phyloP scores from a whole-genome alignment of 2,113 vertebrate genomes.

The Leptodactylus fuscus region DNA sequence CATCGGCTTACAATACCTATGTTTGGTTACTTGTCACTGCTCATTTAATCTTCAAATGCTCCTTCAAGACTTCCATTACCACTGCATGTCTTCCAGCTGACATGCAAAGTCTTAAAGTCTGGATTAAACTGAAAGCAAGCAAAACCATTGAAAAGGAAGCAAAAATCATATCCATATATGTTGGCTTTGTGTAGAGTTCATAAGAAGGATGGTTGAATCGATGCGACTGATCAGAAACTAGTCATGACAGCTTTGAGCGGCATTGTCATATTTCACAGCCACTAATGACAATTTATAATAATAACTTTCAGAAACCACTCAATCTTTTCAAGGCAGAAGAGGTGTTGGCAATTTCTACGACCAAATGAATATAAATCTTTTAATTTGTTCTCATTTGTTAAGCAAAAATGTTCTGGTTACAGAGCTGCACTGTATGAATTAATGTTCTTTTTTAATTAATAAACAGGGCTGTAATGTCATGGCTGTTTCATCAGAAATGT shows the following conservation, averaged over 20 bases:
- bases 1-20: too few species aligned
- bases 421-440: not conserved
- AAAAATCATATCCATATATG: not conserved
- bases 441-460: constrained; percentile 17
- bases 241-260: not conserved
- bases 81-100: too few species aligned
- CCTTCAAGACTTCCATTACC: too few species aligned
- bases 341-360: not conserved
- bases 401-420: constrained; percentile 23
- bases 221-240: not conserved
- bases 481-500: constrained; percentile 24
- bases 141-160: too few species aligned
- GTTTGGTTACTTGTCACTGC: too few species aligned
- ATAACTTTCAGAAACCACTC: not conserved
- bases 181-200: not conserved
- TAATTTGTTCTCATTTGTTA: constrained; percentile 24
- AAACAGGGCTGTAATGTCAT: constrained; percentile 5
- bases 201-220: not conserved
- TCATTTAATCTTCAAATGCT: too few species aligned
- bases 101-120: too few species aligned
- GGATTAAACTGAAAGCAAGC: too few species aligned
- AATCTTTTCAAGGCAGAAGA: not conserved
- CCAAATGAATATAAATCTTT: not conserved
- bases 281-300: not conserved
- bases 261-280: not conserved